A percentile compares a stretch with the other conserved stretches of the same genome.
Conservation (phyloP, 2,797 vertebrate genomes). For the Paguma larvata region DNA sequence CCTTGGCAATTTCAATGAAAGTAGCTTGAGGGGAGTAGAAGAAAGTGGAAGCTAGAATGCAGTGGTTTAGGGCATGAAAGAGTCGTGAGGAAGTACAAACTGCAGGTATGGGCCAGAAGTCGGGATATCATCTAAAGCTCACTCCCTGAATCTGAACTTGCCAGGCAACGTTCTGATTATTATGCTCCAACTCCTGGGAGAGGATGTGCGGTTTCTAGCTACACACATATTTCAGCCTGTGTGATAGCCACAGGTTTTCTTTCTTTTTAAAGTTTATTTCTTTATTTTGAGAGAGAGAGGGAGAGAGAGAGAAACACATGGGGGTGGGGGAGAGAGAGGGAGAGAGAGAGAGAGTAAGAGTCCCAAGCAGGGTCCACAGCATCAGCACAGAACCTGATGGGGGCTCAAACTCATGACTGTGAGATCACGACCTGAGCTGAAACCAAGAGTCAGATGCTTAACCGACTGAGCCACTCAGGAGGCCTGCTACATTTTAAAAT, state of each 20-base stretch:
- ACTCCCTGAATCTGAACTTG: not conserved
- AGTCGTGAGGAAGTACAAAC: not conserved
- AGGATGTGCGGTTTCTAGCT: not conserved
- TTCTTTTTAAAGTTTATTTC: no score
- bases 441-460: no score
- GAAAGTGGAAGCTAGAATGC: not conserved
- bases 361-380: no score
- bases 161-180: not conserved
- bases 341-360: no score
- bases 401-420: no score
- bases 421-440: no score
- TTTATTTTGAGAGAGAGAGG: no score
- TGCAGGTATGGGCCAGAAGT: not conserved
- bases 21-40: not conserved
- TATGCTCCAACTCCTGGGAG: not conserved
- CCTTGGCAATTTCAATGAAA: not conserved
- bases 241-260: not conserved
- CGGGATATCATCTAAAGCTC: not conserved
- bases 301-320: no score
- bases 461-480: no score
- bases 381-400: no score
- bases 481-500: not conserved
- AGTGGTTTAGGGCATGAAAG: not conserved
- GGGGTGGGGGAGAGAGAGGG: no score
- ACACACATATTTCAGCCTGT: not conserved